Base-by-base conservation (phyloP, 2,113 vertebrate genomes). In the Etheostoma spectabile region DNA sequence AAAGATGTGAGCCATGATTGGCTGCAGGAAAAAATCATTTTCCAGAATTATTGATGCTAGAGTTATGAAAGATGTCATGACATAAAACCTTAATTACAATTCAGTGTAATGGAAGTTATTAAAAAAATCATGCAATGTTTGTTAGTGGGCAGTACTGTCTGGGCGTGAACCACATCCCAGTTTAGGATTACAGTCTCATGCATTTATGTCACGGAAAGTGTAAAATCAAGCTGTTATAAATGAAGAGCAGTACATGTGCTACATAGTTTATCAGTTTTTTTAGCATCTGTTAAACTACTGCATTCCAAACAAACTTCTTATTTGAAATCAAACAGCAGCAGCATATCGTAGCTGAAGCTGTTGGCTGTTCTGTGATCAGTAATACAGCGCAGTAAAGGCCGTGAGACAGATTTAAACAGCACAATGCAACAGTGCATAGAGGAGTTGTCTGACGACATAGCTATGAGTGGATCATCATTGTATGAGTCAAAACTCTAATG, bases 381-480 rank as follows among this genome's bases (percentile, higher is more conserved):
- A 49, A 74, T 22, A 45, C 46, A 22, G n/a, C 18, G 24, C 22
- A 61, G 35, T 42, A 53, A 38, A 46, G 46, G 1, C 46, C 45
- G 22, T 15, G 60, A 38, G 19, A 3, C 57, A 33, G 24, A 74
- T 8, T 12, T 80, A 2, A 80, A 63, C 22, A 72, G 59, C 38
- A n/a, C 21, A 18, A 18, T 18, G 27, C 21, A 65, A 68, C 22
- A 57, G 45, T 53, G 48, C 65, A 42, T 3, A 13, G 15, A 62
- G 5, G 14, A 14, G 49, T 82, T n/a, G 74, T 74, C 27, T 22
- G 74, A 67, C 65, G 80, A 82, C 62, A 52, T 55, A 12, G 19
- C 57, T 49, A 24, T 16, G 63, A 91, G 68, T 56, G 76, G 18
- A 60, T 79, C 69, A 60, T 79, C 69, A 62, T 72, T 88, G 62